phyloP scores from a whole-genome alignment of 2,113 vertebrate genomes.

The Alosa alosa region DNA sequence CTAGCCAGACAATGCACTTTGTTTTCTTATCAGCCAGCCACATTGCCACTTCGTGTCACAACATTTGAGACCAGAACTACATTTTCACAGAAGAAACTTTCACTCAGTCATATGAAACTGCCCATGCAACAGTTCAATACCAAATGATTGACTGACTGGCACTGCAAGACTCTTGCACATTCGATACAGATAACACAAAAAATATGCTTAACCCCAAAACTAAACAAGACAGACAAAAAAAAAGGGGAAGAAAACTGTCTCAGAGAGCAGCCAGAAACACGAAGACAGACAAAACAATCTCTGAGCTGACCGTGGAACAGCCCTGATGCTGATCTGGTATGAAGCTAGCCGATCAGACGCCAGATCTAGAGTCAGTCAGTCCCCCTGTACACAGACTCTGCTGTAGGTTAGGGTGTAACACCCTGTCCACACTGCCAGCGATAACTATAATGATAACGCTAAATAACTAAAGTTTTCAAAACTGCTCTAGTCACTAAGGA shows the following conservation, averaged over 20 bases:
- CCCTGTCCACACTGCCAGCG: too few species aligned
- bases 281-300: neutral
- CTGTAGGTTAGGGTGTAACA: too few species aligned
- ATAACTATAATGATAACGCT: too few species aligned
- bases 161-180: neutral
- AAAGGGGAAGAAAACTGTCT: neutral
- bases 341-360: too few species aligned
- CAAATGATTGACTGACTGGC: neutral
- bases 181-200: neutral
- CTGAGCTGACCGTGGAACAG: neutral
- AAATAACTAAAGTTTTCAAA: too few species aligned
- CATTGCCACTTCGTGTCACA: neutral
- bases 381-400: too few species aligned
- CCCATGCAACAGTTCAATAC: neutral
- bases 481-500: too few species aligned
- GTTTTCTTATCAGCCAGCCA: constrained; percentile 5
- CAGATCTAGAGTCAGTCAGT: too few species aligned
- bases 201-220: neutral
- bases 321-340: neutral
- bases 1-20: neutral
- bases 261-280: neutral
- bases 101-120: neutral
- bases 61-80: neutral
- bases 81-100: neutral
- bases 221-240: neutral